Evolutionary conservation across 2,888 invertebrate species (phyloP).

Genomic region (Xanthorhoe designata): DNA sequence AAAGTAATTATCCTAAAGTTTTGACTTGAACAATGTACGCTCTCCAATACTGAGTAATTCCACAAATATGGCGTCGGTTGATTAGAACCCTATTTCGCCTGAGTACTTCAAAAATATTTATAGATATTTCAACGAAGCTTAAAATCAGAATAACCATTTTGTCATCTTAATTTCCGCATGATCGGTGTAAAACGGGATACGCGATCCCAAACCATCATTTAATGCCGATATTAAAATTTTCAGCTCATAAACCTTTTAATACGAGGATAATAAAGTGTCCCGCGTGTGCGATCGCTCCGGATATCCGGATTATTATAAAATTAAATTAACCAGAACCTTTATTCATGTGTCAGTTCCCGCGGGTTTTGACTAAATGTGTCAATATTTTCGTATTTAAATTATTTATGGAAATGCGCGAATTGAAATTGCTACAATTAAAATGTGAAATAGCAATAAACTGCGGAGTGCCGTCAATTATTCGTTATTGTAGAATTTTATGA

Average conservation of each 20-base stretch:
- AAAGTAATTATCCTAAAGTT: no score
- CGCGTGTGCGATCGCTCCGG: slow-evolving; percentile 21
- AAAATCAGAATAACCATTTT: background rate
- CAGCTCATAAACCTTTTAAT: slow-evolving; percentile 37
- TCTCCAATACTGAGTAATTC: no score
- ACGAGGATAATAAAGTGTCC: slow-evolving; percentile 28
- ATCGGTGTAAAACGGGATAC: slow-evolving; percentile 10
- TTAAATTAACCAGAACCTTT: slow-evolving; percentile 27
- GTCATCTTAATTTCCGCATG: slow-evolving; percentile 6
- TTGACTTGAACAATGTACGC: no score
- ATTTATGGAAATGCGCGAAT: slow-evolving; percentile 7
- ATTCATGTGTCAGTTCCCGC: slow-evolving; percentile 24
- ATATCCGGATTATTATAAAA: slow-evolving; percentile 34
- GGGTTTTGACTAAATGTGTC: slow-evolving; percentile 16
- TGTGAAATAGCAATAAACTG: background rate
- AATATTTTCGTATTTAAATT: slow-evolving; percentile 11
- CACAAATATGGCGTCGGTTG: no score
- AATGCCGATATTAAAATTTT: slow-evolving; percentile 29
- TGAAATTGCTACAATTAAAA: slow-evolving; percentile 3
- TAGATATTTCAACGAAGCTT: background rate
- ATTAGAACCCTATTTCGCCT: no score
- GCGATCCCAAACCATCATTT: slow-evolving; percentile 9
- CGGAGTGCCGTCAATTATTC: background rate
- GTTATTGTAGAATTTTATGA: background rate
- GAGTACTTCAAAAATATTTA: background rate